Evolutionary conservation across 2,797 vertebrate species (phyloP), one percentile per base, ranked within the genome.

Genomic region (Luscinia megarhynchos): DNA sequence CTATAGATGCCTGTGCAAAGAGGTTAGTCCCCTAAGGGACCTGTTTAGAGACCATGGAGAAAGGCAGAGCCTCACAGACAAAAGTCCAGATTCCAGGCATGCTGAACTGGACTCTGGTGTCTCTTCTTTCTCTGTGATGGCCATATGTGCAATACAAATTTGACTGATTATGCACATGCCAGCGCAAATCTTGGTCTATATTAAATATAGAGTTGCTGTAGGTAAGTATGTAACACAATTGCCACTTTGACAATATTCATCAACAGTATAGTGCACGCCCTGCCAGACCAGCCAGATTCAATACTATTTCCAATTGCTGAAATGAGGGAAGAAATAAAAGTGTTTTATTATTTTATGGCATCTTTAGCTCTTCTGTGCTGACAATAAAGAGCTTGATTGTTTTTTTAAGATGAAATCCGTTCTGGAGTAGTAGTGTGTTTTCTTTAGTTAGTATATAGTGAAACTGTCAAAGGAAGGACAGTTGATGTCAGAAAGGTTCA

Each of bases 381-480:
- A 61, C 46, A 92, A 45, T 68, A 87, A 88, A 86, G 40, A 90
- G 8, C 5, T 34, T 73, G 1, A 77, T 72, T 74, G n/a, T 14
- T 70, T 87, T 86, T 88, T 72, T 76, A 78, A 89, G 67, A 78
- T 79, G 62, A 92, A 95, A 93, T 86, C 76, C 91, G 40, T 16
- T 88, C 50, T 92, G 63, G 27, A 88, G 66, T 50, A 70, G 34
- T 32, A 34, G 15, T 62, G 32, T 77, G n/a, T 45, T 86, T 89
- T 85, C 74, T 94, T 94, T 84, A 85, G 72, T 92, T 27, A 43
- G 21, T 92, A 34, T 88, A 74, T 51, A 83, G 79, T 77, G 92
- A 95, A 94, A 86, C 64, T 97, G 84, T 92, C 86, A 96, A 90
- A 96, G 57, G 32, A 96, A 95, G 64, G 87, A 95, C 84, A 95